A percentile compares a stretch with the other conserved stretches of the same genome.
These are phyloP conservation scores for Acomys russatus DNA, from an alignment of 2,797 vertebrate genomes.

Conservation along the genomic window DNA sequence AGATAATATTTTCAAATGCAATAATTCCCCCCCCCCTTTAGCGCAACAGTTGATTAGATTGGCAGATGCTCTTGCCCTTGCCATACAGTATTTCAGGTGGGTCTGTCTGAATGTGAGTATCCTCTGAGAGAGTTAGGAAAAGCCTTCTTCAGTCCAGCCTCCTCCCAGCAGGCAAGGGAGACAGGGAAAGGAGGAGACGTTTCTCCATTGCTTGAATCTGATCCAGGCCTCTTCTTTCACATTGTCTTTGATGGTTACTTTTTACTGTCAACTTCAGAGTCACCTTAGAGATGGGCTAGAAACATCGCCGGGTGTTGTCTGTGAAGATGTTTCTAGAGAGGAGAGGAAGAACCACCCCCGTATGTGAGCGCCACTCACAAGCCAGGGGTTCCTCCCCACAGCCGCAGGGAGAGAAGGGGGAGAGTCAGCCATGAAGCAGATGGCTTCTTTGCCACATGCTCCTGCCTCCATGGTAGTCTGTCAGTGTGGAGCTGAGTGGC, in stretches of 20 bases:
- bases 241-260: not conserved
- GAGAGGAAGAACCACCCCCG: not conserved
- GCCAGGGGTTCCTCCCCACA: not conserved
- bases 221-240: not conserved
- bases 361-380: too few species aligned
- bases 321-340: not conserved
- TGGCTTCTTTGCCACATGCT: not conserved
- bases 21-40: not conserved
- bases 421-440: not conserved
- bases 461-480: not conserved
- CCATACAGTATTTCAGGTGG: not conserved
- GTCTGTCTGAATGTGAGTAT: not conserved
- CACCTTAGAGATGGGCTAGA: not conserved
- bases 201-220: not conserved
- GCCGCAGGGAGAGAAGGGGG: too few species aligned
- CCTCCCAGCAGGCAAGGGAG: not conserved
- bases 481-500: not conserved
- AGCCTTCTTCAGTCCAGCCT: not conserved
- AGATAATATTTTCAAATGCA: not conserved
- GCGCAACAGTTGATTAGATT: not conserved
- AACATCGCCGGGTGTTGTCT: not conserved
- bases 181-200: not conserved
- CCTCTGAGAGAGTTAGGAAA: not conserved
- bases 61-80: not conserved
- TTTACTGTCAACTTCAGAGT: not conserved